Conservation (phyloP, 1,140 invertebrate species). For the Meloidogyne hapla region DNA sequence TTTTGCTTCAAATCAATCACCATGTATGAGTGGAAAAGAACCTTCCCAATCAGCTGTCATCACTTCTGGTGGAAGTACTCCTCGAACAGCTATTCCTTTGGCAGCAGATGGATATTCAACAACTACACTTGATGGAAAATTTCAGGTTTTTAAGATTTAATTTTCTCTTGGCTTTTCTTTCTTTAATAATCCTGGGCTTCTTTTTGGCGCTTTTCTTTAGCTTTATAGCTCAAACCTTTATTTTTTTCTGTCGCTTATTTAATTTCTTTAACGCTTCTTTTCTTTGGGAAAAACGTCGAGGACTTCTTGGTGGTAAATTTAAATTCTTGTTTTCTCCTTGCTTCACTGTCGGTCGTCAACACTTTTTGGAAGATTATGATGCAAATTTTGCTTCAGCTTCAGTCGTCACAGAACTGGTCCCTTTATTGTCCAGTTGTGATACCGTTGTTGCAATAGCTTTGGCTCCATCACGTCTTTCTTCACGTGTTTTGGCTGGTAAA, state of each 20-base stretch:
- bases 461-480: slow-evolving; percentile 17
- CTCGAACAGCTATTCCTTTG: not conserved
- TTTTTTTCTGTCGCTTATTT: not conserved
- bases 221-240: too few relatives aligned
- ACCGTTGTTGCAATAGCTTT: slow-evolving; percentile 16
- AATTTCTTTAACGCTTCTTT: not conserved
- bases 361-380: not conserved
- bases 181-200: too few relatives aligned
- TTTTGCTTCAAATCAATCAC: not conserved
- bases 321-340: not conserved
- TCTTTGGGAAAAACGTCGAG: not conserved
- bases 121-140: not conserved
- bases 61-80: not conserved
- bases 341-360: not conserved
- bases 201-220: too few relatives aligned
- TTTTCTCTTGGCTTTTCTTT: not conserved
- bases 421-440: slow-evolving; percentile 16
- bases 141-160: not conserved
- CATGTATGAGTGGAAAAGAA: not conserved
- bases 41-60: not conserved
- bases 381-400: not conserved
- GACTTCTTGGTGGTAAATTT: not conserved
- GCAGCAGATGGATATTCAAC: not conserved
- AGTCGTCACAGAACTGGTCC: not conserved
- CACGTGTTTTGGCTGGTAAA: slow-evolving; percentile 22